phyloP scores from a whole-genome alignment of 2,888 invertebrate genomes.

The Panzeria rudis region DNA sequence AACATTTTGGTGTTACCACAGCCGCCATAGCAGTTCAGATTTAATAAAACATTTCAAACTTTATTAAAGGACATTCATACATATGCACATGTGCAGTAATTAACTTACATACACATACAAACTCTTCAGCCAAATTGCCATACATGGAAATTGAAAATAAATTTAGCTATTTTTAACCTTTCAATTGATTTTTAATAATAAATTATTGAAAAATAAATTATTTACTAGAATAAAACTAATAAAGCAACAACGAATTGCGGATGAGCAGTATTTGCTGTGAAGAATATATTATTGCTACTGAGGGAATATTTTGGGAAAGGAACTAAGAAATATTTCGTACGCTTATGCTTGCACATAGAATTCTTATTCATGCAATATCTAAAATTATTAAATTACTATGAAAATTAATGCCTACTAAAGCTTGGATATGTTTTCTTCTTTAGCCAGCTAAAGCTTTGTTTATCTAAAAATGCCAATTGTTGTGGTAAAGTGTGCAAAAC shows the following conservation, averaged over 20 bases:
- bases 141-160: conserved; percentile 43
- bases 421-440: too few species aligned
- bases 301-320: too few species aligned
- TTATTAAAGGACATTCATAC: conserved; percentile 29
- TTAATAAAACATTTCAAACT: conserved; percentile 60
- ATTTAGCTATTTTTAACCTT: conserved; percentile 57
- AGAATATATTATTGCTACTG: too few species aligned
- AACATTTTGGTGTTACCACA: conserved; percentile 64
- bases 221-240: not conserved
- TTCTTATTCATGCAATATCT: too few species aligned
- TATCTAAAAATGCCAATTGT: not conserved
- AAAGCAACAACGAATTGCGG: not conserved
- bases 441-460: not conserved
- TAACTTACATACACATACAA: not conserved
- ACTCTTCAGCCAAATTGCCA: conserved; percentile 20
- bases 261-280: not conserved
- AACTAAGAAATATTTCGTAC: too few species aligned
- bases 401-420: too few species aligned
- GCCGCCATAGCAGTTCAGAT: conserved; percentile 54
- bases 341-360: too few species aligned
- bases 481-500: conserved; percentile 3
- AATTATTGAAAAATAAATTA: conserved; percentile 36
- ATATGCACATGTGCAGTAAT: not conserved
- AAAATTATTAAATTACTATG: too few species aligned
- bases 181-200: conserved; percentile 64